A percentile compares a stretch with the other conserved stretches of the same genome.
Conservation (phyloP, 2,888 invertebrate genomes). For the Lysandra bellargus region DNA sequence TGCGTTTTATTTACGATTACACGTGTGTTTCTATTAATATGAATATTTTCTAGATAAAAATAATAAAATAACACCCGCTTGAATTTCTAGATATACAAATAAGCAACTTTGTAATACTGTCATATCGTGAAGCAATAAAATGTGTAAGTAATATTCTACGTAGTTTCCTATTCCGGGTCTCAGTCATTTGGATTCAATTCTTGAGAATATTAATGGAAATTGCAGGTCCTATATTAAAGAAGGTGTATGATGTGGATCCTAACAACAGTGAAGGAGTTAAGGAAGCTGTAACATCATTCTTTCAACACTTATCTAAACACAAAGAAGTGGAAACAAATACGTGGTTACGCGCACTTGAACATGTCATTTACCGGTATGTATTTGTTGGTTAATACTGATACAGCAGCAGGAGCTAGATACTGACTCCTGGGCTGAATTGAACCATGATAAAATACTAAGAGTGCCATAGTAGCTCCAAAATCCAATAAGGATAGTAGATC, state of each 20-base stretch:
- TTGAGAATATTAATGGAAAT: constrained; percentile 35
- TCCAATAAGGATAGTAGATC: not conserved
- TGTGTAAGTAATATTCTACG: constrained; percentile 18
- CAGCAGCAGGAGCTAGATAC: not conserved
- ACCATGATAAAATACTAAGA: not conserved
- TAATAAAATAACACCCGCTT: not conserved
- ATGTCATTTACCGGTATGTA: constrained; percentile 64
- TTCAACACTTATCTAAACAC: constrained; percentile 58
- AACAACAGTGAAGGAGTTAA: constrained; percentile 68
- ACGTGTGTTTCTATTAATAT: not conserved
- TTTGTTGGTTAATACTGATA: constrained; percentile 40
- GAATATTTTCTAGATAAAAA: not conserved
- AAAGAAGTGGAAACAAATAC: constrained; percentile 49
- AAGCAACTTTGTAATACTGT: not conserved
- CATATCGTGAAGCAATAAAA: not conserved
- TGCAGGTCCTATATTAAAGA: constrained; percentile 65
- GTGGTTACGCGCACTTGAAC: constrained; percentile 59
- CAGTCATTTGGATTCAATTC: not conserved
- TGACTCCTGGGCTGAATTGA: not conserved
- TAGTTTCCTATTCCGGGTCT: not conserved
- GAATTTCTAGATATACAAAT: not conserved
- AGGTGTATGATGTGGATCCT: constrained; percentile 61
- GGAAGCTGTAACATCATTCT: constrained; percentile 57
- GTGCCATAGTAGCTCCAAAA: not conserved
- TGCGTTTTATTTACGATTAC: constrained; percentile 14